Evolutionary conservation across 2,797 vertebrate species (phyloP).

Genomic region (Siniperca scherzeri): DNA sequence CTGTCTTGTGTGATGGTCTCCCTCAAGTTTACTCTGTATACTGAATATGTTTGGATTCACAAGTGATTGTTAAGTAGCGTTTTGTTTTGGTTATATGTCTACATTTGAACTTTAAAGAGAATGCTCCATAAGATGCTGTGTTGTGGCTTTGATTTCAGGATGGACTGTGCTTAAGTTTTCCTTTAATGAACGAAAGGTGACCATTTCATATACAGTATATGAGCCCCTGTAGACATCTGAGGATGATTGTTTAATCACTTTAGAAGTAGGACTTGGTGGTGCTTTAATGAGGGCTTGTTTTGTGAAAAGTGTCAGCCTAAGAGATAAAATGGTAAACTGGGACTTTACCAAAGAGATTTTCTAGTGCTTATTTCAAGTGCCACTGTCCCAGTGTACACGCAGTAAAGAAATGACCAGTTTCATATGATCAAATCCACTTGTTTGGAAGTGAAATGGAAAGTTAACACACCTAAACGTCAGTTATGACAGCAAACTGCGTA

Average conservation of each 20-base stretch:
- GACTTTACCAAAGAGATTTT: neutral
- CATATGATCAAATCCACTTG: neutral
- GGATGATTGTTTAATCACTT: neutral
- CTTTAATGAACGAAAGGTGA: too few species aligned
- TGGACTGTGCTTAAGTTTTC: neutral
- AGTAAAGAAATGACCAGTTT: neutral
- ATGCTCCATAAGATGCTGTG: neutral
- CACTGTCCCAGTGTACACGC: neutral
- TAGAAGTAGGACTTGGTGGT: neutral
- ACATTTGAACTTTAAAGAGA: neutral
- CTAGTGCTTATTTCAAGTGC: neutral
- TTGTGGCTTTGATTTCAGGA: neutral
- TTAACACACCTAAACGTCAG: neutral
- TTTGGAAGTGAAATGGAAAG: neutral
- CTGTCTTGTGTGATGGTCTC: neutral
- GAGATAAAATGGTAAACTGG: neutral
- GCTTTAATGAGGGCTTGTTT: neutral
- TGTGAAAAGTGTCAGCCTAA: neutral
- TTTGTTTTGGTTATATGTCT: neutral
- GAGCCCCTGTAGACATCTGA: neutral
- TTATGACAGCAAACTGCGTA: neutral
- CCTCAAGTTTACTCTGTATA: neutral
- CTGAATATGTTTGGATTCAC: neutral
- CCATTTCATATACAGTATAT: neutral
- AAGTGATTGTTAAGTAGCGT: neutral